A percentile compares a stretch with the other conserved stretches of the same genome.
These are phyloP conservation scores for Coregonus suidteri DNA, from an alignment of 2,797 vertebrate species.

Conservation along the genomic window DNA sequence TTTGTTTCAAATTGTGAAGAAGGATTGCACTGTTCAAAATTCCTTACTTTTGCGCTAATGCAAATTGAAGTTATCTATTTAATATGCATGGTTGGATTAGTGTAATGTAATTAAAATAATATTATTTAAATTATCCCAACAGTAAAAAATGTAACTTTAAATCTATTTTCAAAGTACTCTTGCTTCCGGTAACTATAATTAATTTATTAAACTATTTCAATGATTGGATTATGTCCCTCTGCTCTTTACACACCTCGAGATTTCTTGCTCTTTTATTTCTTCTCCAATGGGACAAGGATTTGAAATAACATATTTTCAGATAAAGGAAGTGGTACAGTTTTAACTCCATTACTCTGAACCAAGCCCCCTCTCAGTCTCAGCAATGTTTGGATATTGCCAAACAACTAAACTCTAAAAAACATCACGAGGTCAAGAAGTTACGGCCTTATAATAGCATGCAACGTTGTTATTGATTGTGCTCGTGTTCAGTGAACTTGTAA, in stretches of 20 bases:
- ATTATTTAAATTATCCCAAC: conserved; percentile 78
- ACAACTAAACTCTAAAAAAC: not conserved
- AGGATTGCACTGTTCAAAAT: conserved; percentile 65
- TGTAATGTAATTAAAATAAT: conserved; percentile 80
- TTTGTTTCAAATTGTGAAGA: conserved; percentile 74
- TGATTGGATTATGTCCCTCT: conserved; percentile 75
- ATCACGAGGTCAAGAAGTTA: not conserved
- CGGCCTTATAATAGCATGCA: not conserved
- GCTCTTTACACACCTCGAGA: conserved; percentile 68
- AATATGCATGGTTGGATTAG: conserved; percentile 78
- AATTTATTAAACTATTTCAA: conserved; percentile 77
- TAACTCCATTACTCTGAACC: conserved; percentile 53
- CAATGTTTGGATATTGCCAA: not conserved
- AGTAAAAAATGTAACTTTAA: conserved; percentile 77
- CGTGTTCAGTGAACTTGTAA: conserved; percentile 4
- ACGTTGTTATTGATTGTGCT: not conserved
- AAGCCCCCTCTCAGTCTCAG: not conserved
- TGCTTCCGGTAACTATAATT: conserved; percentile 76
- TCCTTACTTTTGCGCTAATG: conserved; percentile 71
- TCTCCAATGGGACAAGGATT: conserved; percentile 71
- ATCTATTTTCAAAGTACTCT: conserved; percentile 78
- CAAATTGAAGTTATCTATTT: conserved; percentile 78
- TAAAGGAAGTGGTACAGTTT: conserved; percentile 57
- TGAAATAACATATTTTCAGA: conserved; percentile 64
- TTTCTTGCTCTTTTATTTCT: conserved; percentile 68